Conservation (phyloP, 2,888 invertebrate species). For the Cryptophagus acutangulus region DNA sequence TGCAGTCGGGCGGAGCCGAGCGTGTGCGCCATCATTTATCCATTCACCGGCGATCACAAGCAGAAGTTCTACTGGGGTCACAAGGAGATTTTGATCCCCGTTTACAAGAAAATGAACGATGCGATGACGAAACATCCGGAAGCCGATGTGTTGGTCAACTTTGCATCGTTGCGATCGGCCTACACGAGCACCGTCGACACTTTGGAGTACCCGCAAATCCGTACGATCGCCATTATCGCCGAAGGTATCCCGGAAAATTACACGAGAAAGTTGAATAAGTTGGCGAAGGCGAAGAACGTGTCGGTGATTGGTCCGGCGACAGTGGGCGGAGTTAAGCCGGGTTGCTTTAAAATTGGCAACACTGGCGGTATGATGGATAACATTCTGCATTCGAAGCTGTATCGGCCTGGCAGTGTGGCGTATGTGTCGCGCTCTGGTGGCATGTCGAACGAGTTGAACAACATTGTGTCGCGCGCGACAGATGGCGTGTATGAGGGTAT, state of each 20-base stretch:
- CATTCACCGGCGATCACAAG: constrained; percentile 97
- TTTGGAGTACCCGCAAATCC: constrained; percentile 87
- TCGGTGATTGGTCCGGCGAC: constrained; percentile 67
- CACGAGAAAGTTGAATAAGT: constrained; percentile 86
- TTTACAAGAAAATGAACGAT: constrained; percentile 96
- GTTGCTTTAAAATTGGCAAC: constrained; percentile 98
- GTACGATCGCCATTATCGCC: constrained; percentile 96
- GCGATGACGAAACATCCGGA: constrained; percentile 93
- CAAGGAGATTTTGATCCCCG: constrained; percentile 87
- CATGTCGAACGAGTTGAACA: constrained; percentile 99
- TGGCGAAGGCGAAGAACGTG: constrained; percentile 70
- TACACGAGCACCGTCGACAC: constrained; percentile 96
- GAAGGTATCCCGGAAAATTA: constrained; percentile 99
- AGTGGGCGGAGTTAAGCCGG: constrained; percentile 97
- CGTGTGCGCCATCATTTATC: constrained; percentile 96
- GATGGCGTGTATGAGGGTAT: constrained; percentile 98
- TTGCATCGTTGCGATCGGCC: constrained; percentile 95
- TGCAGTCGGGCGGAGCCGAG: constrained; percentile 85
- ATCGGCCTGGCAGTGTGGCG: constrained; percentile 93
- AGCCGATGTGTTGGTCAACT: constrained; percentile 93
- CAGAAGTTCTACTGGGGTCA: constrained; percentile 99
- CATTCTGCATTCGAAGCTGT: constrained; percentile 93
- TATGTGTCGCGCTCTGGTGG: constrained; percentile 98
- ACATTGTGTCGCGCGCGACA: constrained; percentile 93
- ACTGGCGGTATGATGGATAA: constrained; percentile 99